Percentiles rank a stretch among this genome's conserved stretches.
phyloP scores from a whole-genome alignment of 1,140 invertebrate genomes.

The Gonatopus flavifemur region DNA sequence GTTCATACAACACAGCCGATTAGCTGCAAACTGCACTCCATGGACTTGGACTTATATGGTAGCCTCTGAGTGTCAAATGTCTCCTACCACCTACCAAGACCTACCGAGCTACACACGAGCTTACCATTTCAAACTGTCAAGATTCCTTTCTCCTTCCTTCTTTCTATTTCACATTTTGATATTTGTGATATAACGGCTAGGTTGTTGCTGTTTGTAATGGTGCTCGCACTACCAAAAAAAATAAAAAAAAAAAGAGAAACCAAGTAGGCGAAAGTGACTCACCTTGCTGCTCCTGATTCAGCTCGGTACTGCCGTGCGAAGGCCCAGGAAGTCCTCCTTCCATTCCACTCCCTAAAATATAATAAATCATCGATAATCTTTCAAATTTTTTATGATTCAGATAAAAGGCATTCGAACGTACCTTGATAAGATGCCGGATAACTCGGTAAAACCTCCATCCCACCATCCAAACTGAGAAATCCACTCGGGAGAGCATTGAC shows the following conservation, averaged over 20 bases:
- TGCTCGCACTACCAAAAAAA: conserved; percentile 56
- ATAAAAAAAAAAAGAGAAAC: conserved; percentile 27
- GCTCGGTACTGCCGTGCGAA: conserved; percentile 49
- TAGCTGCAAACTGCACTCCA: conserved; percentile 57
- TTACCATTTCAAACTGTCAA: conserved; percentile 60
- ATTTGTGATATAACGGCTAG: conserved; percentile 58
- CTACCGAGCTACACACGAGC: conserved; percentile 59
- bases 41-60: conserved; percentile 46
- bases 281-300: conserved; percentile 57
- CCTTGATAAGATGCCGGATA: conserved; percentile 54
- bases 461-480: conserved; percentile 55
- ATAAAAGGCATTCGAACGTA: conserved; percentile 18
- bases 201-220: conserved; percentile 61
- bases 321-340: conserved; percentile 55
- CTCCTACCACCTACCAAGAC: conserved; percentile 56
- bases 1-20: conserved; percentile 55
- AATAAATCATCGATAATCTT: not conserved
- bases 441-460: conserved; percentile 55
- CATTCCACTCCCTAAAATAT: conserved; percentile 44
- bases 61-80: conserved; percentile 57
- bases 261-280: conserved; percentile 45
- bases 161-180: conserved; percentile 54
- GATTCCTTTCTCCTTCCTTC: conserved; percentile 47
- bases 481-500: conserved; percentile 53
- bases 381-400: conserved; percentile 2